Evolutionary conservation across 2,888 invertebrate genomes (phyloP).

Genomic region (Melanotus villosus): DNA sequence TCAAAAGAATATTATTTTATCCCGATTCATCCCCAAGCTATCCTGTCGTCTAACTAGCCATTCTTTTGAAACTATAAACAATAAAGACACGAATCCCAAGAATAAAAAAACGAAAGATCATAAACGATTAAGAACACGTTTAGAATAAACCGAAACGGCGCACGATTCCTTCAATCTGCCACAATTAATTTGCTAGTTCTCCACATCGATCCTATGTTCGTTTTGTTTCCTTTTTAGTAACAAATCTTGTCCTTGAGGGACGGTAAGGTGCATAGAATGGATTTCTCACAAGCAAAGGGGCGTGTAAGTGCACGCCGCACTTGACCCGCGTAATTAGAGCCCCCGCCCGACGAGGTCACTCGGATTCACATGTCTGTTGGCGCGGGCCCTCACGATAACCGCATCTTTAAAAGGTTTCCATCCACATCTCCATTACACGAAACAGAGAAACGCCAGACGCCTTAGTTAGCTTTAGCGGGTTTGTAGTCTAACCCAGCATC

Average conservation of each 20-base stretch:
- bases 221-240: constrained; percentile 16
- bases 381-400: constrained; percentile 26
- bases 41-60: no score
- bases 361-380: constrained; percentile 54
- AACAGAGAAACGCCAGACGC: no score
- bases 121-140: no score
- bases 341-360: constrained; percentile 59
- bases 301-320: constrained; percentile 64
- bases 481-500: no score
- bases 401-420: constrained; percentile 1
- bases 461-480: no score
- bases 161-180: not conserved
- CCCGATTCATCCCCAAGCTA: no score
- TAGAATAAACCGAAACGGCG: no score
- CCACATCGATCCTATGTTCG: not conserved
- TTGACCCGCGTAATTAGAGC: constrained; percentile 66
- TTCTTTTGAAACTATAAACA: no score
- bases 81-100: no score
- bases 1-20: no score
- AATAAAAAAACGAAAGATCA: no score
- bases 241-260: constrained; percentile 54
- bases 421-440: not conserved
- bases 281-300: constrained; percentile 63
- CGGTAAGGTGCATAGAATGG: constrained; percentile 58
- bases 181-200: not conserved